phyloP scores from a whole-genome alignment of 2,888 invertebrate species.

The Cheilosia soror region DNA sequence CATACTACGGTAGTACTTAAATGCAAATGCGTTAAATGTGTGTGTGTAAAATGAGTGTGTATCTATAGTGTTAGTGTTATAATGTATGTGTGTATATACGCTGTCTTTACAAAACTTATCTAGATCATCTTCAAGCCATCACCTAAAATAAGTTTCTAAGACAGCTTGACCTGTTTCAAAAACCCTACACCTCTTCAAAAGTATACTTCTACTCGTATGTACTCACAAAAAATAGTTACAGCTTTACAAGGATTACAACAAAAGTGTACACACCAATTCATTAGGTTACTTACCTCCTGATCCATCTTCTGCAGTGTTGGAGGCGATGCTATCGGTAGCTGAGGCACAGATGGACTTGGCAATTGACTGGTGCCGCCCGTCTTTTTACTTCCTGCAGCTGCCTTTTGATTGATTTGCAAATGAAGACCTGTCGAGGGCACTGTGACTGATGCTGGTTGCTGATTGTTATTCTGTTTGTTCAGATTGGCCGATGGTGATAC shows the following conservation, averaged over 20 bases:
- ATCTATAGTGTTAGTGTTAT: conserved; percentile 64
- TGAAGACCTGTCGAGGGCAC: conserved; percentile 75
- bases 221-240: conserved; percentile 63
- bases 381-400: conserved; percentile 67
- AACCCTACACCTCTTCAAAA: conserved; percentile 68
- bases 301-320: conserved; percentile 85
- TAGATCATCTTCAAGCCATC: conserved; percentile 55
- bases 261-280: background rate
- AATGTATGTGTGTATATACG: conserved; percentile 41
- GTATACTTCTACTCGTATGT: conserved; percentile 53
- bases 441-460: conserved; percentile 71
- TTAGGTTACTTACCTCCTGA: conserved; percentile 85
- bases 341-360: conserved; percentile 83
- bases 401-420: conserved; percentile 77
- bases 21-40: conserved; percentile 56
- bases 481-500: conserved; percentile 77
- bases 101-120: conserved; percentile 17
- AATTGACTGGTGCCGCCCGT: conserved; percentile 78
- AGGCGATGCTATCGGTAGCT: conserved; percentile 84
- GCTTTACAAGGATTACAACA: conserved; percentile 56
- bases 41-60: conserved; percentile 50
- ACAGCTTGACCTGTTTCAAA: conserved; percentile 40
- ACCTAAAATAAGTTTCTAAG: conserved; percentile 21
- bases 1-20: conserved; percentile 47
- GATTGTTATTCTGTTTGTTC: conserved; percentile 76